Evolutionary conservation across 1,140 invertebrate genomes (phyloP).

Genomic region (Bombus confusus): DNA sequence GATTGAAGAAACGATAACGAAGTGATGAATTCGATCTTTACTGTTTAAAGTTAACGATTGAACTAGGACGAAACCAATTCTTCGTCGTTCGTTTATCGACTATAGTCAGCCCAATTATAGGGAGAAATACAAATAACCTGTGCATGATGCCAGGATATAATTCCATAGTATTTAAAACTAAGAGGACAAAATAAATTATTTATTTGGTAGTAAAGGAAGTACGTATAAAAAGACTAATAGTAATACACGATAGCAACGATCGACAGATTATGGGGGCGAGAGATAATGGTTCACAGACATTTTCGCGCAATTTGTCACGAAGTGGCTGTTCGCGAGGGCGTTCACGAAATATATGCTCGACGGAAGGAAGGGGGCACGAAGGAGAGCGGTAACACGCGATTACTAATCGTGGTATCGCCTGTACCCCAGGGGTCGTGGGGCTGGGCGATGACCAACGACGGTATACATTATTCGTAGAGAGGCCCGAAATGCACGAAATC

Average conservation of each 20-base stretch:
- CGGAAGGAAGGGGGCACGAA: conserved; percentile 22
- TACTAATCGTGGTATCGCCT: conserved; percentile 71
- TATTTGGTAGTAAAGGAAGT: not conserved
- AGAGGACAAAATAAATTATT: too few relatives aligned
- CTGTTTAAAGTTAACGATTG: not conserved
- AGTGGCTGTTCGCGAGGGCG: not conserved
- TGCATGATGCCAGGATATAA: too few relatives aligned
- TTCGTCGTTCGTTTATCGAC: too few relatives aligned
- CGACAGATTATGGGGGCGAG: not conserved
- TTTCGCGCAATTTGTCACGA: conserved; percentile 49
- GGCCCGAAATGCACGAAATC: conserved; percentile 61
- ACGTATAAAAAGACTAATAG: not conserved
- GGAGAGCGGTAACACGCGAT: conserved; percentile 64
- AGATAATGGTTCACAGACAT: conserved; percentile 37
- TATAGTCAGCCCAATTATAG: too few relatives aligned
- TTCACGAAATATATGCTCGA: conserved; percentile 40
- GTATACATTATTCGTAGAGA: conserved; percentile 67
- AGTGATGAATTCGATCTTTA: too few relatives aligned
- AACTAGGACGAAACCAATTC: not conserved
- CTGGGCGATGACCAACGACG: conserved; percentile 68
- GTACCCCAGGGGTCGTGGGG: conserved; percentile 66
- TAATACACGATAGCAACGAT: not conserved
- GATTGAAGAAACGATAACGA: too few relatives aligned
- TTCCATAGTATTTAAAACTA: too few relatives aligned
- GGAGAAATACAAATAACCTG: too few relatives aligned